Evolutionary conservation across 2,113 vertebrate species (phyloP).

Genomic region (Gallinago paraguaiae): DNA sequence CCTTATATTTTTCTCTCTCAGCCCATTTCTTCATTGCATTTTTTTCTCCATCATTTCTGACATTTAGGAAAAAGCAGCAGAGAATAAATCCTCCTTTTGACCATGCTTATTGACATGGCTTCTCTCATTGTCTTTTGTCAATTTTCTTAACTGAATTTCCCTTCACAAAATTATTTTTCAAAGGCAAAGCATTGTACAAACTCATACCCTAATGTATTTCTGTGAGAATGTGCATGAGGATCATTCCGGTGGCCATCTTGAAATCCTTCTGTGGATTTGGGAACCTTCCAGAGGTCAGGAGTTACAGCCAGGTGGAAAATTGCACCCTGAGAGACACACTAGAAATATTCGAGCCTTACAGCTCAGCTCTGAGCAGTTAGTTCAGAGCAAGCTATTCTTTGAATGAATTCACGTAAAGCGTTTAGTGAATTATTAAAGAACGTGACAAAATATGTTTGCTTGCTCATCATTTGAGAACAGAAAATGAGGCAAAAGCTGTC

Average conservation of each 20-base stretch:
- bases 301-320: not conserved
- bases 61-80: not conserved
- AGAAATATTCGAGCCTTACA: not conserved
- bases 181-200: not conserved
- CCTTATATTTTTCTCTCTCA: not conserved
- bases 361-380: not conserved
- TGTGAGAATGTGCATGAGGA: not conserved
- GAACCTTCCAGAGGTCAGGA: not conserved
- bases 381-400: not conserved
- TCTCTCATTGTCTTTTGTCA: not conserved
- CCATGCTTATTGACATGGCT: not conserved
- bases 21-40: not conserved
- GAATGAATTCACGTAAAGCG: not conserved
- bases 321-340: not conserved
- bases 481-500: conserved; percentile 6
- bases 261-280: not conserved
- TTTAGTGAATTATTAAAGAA: conserved; percentile 23
- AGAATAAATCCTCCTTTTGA: not conserved
- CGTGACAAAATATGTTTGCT: conserved; percentile 6
- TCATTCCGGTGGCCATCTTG: not conserved
- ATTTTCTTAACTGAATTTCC: not conserved
- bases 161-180: not conserved
- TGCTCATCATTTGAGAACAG: not conserved
- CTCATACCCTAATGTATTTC: not conserved
- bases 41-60: not conserved